Base-by-base conservation (phyloP, 2,888 invertebrate species). In the Macrosiphum euphorbiae region DNA sequence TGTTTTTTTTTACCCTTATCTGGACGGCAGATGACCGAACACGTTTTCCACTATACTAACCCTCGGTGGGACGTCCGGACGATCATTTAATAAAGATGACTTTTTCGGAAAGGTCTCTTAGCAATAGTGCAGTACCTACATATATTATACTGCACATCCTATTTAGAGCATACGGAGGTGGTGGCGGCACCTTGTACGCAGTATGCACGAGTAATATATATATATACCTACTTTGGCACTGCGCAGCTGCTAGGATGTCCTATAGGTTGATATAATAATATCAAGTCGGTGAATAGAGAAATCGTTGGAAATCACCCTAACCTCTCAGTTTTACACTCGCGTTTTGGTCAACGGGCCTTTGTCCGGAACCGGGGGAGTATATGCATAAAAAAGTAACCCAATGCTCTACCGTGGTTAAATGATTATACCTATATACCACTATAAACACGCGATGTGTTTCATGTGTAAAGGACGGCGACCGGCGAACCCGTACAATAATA, bases 21-120 rank as follows among this genome's bases (percentile, higher is more conserved):
- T 55, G 41, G 52, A 88, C 88, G 52, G 88, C 52, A 35, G 20
- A 88, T 35, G 88, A 88, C 52, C 52, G 52, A 52, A 88, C 88
- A 88, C 88, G 88, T 88, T 88, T 88, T 88, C 35, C 88, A 1
- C 35, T 24, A n/a, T n/a, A 35, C 86, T 35, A 52, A 88, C 52
- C 87, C n/a, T 3, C 87, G n/a, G 52, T n/a, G 50, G 50, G 52
- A 16, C 47, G 44, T 47, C 87, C n/a, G 87, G 50, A 50, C 44
- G 13, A 85, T 85, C 26, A 28, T 44, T 85, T 85, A 41, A 85
- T 85, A 85, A 28, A 85, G 5, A 44, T 44, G 41, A 44, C 13
- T 44, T 85, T 85, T 85, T 85, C 78, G 35, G 20, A 78, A 78
- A 78, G 78, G 78, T 78, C 78, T 78, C 28, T 55, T 35, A 78